A percentile compares a stretch with the other conserved stretches of the same genome.
phyloP scores from a whole-genome alignment of 2,113 vertebrate genomes.

The Callocephalon fimbriatum region DNA sequence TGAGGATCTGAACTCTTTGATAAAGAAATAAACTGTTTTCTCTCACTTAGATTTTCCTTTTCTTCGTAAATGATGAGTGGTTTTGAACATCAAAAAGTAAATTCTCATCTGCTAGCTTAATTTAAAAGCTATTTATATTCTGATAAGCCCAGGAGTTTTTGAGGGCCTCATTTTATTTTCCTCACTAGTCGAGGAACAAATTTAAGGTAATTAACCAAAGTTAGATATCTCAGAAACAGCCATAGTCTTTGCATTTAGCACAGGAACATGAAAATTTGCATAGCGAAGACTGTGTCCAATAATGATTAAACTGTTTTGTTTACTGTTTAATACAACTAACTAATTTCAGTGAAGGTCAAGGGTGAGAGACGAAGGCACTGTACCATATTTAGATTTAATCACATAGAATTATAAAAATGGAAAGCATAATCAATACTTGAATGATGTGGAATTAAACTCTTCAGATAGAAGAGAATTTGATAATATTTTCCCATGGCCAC shows the following conservation, averaged over 20 bases:
- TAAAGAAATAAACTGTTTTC: slow-evolving; percentile 47
- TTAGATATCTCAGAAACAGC: not conserved
- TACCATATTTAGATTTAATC: not conserved
- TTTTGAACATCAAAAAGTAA: slow-evolving; percentile 32
- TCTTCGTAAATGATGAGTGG: not conserved
- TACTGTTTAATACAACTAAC: not conserved
- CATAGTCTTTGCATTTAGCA: not conserved
- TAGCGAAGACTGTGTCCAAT: not conserved
- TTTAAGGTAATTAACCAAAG: not conserved
- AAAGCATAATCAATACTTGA: not conserved
- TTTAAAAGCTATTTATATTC: slow-evolving; percentile 20
- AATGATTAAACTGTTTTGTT: not conserved
- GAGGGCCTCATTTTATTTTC: not conserved
- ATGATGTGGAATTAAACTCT: not conserved
- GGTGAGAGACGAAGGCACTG: not conserved
- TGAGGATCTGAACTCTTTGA: not conserved
- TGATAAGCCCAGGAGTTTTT: not conserved
- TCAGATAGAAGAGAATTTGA: not conserved
- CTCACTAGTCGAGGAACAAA: not conserved
- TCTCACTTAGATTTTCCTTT: not conserved
- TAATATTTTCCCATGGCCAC: not conserved
- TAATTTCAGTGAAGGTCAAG: not conserved
- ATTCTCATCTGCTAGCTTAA: slow-evolving; percentile 7
- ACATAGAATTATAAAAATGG: not conserved
- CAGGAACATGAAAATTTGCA: not conserved